A percentile compares a stretch with the other conserved stretches of the same genome.
phyloP scores from a whole-genome alignment of 2,113 vertebrate genomes.

The Todiramphus saurophagus region DNA sequence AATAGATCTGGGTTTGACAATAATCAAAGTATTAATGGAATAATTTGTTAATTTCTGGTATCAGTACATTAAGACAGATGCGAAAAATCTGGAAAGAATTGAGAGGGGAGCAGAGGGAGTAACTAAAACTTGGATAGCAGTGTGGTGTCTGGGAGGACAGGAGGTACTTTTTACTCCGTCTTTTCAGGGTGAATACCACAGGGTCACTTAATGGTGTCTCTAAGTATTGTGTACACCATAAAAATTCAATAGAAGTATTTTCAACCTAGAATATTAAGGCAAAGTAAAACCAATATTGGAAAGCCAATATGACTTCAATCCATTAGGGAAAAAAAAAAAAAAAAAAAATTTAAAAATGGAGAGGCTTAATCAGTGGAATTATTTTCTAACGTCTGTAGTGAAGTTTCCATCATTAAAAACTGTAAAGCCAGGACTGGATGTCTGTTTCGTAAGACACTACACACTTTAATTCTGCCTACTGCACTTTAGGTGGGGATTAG shows the following conservation, averaged over 20 bases:
- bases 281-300: neutral
- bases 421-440: neutral
- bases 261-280: neutral
- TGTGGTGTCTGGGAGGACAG: neutral
- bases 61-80: neutral
- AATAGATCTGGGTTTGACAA: neutral
- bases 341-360: neutral
- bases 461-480: neutral
- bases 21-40: neutral
- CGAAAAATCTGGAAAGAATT: neutral
- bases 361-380: neutral
- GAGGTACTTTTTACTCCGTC: neutral
- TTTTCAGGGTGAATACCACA: neutral
- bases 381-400: neutral
- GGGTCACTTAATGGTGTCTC: neutral
- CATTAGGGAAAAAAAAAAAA: neutral
- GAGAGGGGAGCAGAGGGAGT: neutral
- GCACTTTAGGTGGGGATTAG: neutral
- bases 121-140: neutral
- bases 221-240: rapidly evolving
- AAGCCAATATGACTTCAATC: neutral
- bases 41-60: neutral
- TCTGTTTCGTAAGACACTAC: neutral
- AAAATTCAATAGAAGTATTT: neutral
- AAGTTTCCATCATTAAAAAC: neutral